Evolutionary conservation across 2,797 vertebrate species (phyloP).

Genomic region (Gymnothorax reevesii): DNA sequence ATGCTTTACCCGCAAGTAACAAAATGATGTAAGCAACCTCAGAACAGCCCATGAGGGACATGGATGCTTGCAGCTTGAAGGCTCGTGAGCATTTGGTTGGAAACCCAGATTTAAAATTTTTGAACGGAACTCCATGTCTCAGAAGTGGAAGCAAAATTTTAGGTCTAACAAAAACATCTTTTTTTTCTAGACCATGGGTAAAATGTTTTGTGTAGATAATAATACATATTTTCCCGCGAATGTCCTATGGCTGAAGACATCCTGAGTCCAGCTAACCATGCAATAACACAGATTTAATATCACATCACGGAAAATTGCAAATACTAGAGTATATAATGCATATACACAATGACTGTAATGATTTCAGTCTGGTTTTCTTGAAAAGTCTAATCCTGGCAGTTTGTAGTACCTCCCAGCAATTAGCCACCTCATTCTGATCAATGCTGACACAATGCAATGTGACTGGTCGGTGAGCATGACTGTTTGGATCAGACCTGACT

Average conservation of each 20-base stretch:
- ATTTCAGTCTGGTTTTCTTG: not conserved
- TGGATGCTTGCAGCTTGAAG: too few relatives aligned
- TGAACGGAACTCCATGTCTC: too few relatives aligned
- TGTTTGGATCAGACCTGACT: not conserved
- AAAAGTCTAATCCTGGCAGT: not conserved
- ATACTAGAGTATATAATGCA: not conserved
- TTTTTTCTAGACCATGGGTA: not conserved
- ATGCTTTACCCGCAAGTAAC: too few relatives aligned
- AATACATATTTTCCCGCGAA: not conserved
- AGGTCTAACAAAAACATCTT: not conserved
- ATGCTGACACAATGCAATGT: not conserved
- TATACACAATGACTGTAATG: not conserved
- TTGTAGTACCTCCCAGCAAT: not conserved
- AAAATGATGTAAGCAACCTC: too few relatives aligned
- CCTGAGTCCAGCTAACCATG: not conserved
- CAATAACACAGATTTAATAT: not conserved
- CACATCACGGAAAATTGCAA: not conserved
- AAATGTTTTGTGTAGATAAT: not conserved
- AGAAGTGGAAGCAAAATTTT: not conserved
- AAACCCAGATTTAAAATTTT: too few relatives aligned
- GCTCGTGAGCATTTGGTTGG: too few relatives aligned
- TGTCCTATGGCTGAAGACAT: not conserved
- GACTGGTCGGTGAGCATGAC: not conserved
- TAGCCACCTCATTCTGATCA: not conserved
- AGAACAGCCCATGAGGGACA: too few relatives aligned